phyloP scores from a whole-genome alignment of 2,113 vertebrate genomes.

The Corvus moneduloides region DNA sequence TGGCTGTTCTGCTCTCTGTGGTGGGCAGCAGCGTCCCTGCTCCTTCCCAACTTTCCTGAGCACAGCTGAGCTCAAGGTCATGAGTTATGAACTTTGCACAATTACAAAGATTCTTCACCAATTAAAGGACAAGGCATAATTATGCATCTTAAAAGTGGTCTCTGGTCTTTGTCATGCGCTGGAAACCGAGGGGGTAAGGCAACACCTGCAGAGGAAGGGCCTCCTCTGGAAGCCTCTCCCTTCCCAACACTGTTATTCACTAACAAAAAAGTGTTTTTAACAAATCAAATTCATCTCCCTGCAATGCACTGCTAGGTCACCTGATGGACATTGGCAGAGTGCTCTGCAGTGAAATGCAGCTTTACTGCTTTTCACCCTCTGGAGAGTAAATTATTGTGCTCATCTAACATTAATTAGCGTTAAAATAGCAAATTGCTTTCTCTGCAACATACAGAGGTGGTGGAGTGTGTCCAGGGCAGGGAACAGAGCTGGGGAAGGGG shows the following conservation, averaged over 20 bases:
- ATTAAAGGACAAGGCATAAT: neutral
- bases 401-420: neutral
- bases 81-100: neutral
- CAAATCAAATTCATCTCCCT: neutral
- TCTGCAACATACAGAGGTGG: neutral
- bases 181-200: neutral
- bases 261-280: neutral
- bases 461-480: neutral
- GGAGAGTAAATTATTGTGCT: neutral
- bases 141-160: neutral
- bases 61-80: neutral
- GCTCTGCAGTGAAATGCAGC: neutral
- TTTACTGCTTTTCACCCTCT: neutral
- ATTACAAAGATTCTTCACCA: neutral
- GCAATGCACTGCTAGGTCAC: neutral
- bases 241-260: neutral
- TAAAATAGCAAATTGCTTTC: neutral
- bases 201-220: neutral
- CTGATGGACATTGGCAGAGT: too few relatives aligned
- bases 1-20: neutral
- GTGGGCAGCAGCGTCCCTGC: neutral
- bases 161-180: rapidly evolving
- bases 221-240: neutral
- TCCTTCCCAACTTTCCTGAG: neutral
- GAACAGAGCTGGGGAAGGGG: neutral